Percentiles rank a stretch among this genome's conserved stretches.
Conservation (phyloP, 2,888 invertebrate genomes). For the Unio pictorum region DNA sequence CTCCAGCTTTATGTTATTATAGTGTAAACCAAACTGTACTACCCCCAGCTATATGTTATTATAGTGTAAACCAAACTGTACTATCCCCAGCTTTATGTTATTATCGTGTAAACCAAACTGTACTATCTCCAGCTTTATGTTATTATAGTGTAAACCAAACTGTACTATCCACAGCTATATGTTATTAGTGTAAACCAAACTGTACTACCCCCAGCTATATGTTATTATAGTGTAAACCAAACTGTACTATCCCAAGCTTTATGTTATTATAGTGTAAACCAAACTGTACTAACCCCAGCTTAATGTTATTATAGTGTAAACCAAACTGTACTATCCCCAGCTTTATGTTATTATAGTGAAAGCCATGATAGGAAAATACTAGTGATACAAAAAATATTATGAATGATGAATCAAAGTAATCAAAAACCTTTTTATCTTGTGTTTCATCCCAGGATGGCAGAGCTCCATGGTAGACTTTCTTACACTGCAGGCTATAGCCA, state of each 20-base stretch:
- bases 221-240: no score
- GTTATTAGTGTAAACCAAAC: no score
- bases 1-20: background rate
- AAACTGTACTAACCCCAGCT: no score
- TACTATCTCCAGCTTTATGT: background rate
- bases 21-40: background rate
- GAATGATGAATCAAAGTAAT: background rate
- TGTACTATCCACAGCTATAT: no score
- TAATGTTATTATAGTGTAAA: no score
- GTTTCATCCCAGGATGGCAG: slow-evolving; percentile 25
- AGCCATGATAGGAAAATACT: background rate
- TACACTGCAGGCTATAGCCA: slow-evolving; percentile 22
- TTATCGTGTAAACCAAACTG: background rate
- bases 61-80: background rate
- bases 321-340: no score
- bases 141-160: background rate
- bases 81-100: background rate
- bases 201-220: no score
- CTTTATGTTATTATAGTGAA: background rate
- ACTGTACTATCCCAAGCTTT: no score
- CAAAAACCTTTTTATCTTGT: slow-evolving; percentile 4
- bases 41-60: background rate
- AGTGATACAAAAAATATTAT: background rate
- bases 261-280: no score
- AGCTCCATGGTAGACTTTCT: slow-evolving; percentile 28